phyloP scores from a whole-genome alignment of 1,140 invertebrate species.

The Aphaenogaster rudis region DNA sequence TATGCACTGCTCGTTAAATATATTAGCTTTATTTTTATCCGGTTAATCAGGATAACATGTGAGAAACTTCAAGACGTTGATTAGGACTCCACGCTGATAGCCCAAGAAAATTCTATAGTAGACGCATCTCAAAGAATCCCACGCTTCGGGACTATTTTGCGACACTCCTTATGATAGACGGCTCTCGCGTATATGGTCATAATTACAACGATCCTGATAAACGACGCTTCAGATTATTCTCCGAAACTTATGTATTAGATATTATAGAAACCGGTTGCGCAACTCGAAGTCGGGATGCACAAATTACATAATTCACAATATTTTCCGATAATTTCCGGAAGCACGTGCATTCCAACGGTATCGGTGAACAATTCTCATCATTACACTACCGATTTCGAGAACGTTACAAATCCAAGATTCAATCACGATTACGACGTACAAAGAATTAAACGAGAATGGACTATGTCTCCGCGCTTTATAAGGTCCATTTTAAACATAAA shows the following conservation, averaged over 20 bases:
- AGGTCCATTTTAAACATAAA: not conserved
- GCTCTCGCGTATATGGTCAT: conserved; percentile 17
- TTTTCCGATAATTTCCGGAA: not conserved
- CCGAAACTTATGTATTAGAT: conserved; percentile 17
- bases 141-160: conserved; percentile 41
- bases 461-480: not conserved
- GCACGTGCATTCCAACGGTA: not conserved
- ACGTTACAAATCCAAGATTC: not conserved
- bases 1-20: not conserved
- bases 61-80: conserved; percentile 32
- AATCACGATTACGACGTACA: not conserved
- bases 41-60: not conserved
- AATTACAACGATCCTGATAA: conserved; percentile 40
- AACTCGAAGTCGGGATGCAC: conserved; percentile 9
- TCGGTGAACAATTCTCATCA: not conserved
- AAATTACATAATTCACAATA: conserved; percentile 39
- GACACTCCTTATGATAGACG: conserved; percentile 30
- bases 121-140: conserved; percentile 24
- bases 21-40: not conserved
- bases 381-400: not conserved
- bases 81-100: conserved; percentile 21
- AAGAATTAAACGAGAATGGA: not conserved
- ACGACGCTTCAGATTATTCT: conserved; percentile 3
- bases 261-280: conserved; percentile 39
- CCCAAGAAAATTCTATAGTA: conserved; percentile 18